A percentile compares a stretch with the other conserved stretches of the same genome.
Conservation (phyloP, 2,113 vertebrate species). For the Benitochromis conjunctus region DNA sequence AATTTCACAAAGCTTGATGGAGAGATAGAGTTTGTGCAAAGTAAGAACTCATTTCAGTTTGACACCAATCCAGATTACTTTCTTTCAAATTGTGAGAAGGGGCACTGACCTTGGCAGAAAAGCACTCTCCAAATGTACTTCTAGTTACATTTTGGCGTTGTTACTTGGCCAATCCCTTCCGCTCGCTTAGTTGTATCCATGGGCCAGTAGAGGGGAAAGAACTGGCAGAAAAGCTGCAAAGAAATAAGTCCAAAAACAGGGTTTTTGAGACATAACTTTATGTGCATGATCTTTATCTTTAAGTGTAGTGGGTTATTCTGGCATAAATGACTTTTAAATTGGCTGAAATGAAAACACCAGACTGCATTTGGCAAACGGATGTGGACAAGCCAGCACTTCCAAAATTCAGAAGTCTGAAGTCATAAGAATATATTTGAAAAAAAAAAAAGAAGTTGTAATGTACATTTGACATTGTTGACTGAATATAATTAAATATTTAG, state of each 20-base stretch:
- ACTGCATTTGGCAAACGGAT: slow-evolving; percentile 17
- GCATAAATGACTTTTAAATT: not conserved
- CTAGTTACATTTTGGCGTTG: not conserved
- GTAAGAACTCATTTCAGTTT: not conserved
- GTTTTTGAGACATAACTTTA: slow-evolving; percentile 17
- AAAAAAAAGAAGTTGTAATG: not conserved
- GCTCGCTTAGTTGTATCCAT: slow-evolving; percentile 14
- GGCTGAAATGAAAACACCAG: not conserved
- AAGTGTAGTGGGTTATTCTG: slow-evolving; percentile 36
- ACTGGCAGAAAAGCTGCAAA: not conserved
- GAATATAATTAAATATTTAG: not conserved
- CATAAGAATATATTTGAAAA: not conserved
- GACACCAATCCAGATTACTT: not conserved
- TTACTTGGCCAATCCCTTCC: slow-evolving; percentile 20
- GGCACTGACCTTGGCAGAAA: not conserved
- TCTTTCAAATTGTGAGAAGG: not conserved
- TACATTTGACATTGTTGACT: not conserved
- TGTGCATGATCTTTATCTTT: slow-evolving; percentile 15
- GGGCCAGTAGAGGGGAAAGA: slow-evolving; percentile 18
- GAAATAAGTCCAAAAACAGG: slow-evolving; percentile 4
- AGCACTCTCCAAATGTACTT: not conserved
- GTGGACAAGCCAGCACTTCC: not conserved
- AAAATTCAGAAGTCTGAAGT: not conserved
- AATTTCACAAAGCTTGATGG: not conserved
- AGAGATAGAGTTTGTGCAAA: not conserved